phyloP scores from a whole-genome alignment of 2,113 vertebrate species.

The Channa maculata region DNA sequence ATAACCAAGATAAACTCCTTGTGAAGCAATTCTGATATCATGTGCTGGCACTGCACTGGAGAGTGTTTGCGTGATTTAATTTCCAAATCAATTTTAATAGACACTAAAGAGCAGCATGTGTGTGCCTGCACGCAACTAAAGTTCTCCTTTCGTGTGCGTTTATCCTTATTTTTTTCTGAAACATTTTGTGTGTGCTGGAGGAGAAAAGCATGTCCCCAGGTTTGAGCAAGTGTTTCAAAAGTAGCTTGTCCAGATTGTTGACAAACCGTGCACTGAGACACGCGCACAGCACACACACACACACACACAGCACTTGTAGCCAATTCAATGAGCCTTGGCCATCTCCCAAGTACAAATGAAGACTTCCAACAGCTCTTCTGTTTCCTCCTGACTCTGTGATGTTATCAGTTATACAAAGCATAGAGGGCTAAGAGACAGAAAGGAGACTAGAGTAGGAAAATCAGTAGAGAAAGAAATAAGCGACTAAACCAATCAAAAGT shows the following conservation, averaged over 20 bases:
- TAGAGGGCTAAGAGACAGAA: neutral
- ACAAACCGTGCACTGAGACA: conserved; percentile 13
- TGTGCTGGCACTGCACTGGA: conserved; percentile 6
- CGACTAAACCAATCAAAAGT: conserved; percentile 1
- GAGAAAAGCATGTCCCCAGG: conserved; percentile 20
- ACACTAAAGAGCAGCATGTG: conserved; percentile 53
- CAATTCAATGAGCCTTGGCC: conserved; percentile 54
- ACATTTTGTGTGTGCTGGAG: conserved; percentile 12
- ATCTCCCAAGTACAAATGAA: conserved; percentile 72
- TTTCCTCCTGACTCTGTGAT: conserved; percentile 56
- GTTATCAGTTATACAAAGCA: conserved; percentile 55
- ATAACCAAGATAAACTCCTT: conserved; percentile 39
- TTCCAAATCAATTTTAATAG: conserved; percentile 36
- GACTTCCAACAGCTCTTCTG: conserved; percentile 50
- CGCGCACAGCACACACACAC: conserved; percentile 16
- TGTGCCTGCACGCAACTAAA: conserved; percentile 20
- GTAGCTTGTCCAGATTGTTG: conserved; percentile 23
- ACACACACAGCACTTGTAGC: conserved; percentile 20
- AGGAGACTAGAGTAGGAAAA: neutral
- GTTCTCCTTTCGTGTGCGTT: neutral
- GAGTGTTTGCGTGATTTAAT: conserved; percentile 39
- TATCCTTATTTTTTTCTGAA: conserved; percentile 15
- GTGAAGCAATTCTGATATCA: conserved; percentile 20
- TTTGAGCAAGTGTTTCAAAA: conserved; percentile 32
- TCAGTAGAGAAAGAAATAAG: conserved; percentile 8